These are phyloP conservation scores for Hydroisotoma schaefferi DNA, from an alignment of 2,888 invertebrate genomes.

Conservation along the genomic window DNA sequence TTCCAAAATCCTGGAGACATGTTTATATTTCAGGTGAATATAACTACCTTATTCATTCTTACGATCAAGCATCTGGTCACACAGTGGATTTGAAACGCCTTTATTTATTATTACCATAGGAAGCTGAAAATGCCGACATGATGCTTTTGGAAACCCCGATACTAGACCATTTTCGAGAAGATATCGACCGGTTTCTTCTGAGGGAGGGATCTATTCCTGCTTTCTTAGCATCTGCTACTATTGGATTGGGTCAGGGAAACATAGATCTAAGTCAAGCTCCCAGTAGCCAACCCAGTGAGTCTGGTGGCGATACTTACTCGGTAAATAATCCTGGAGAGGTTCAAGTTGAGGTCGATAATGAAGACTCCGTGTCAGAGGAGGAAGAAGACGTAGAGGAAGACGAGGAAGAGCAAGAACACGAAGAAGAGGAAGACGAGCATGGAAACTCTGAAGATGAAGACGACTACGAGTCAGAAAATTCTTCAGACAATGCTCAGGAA, in stretches of 20 bases:
- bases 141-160: conserved; percentile 46
- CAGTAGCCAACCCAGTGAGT: conserved; percentile 23
- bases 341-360: conserved; percentile 26
- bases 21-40: conserved; percentile 44
- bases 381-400: conserved; percentile 18
- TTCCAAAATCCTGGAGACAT: conserved; percentile 32
- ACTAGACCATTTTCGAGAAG: conserved; percentile 40
- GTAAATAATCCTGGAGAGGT: conserved; percentile 15
- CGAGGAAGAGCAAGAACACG: conserved; percentile 19
- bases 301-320: conserved; percentile 3
- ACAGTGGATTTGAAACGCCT: not conserved
- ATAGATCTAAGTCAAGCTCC: conserved; percentile 26
- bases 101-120: conserved; percentile 27
- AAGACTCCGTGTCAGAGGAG: conserved; percentile 16
- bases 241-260: conserved; percentile 34
- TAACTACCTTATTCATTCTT: not conserved
- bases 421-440: conserved; percentile 16
- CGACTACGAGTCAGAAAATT: conserved; percentile 14
- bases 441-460: conserved; percentile 25
- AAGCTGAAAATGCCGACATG: conserved; percentile 44
- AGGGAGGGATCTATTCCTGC: conserved; percentile 43
- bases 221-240: conserved; percentile 41
- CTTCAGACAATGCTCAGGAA: conserved; percentile 9
- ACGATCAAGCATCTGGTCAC: no score
- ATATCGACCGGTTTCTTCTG: conserved; percentile 43